These are phyloP conservation scores for Phocides pigmalion DNA, from an alignment of 1,140 invertebrate species.

Conservation along the genomic window DNA sequence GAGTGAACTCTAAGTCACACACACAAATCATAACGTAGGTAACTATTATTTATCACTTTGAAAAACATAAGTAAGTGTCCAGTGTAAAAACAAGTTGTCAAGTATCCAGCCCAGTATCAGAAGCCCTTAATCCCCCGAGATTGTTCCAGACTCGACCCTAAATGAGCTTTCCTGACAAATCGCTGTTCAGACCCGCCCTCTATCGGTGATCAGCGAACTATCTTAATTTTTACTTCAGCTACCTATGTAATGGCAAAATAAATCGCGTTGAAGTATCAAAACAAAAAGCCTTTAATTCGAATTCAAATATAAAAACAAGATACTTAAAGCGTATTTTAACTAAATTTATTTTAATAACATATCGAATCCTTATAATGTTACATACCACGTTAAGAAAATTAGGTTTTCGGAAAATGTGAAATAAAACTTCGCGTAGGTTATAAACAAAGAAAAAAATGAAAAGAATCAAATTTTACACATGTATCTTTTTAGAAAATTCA, in stretches of 20 bases:
- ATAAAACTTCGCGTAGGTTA: too few relatives aligned
- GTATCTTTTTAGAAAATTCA: too few relatives aligned
- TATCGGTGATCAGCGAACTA: slow-evolving; percentile 70
- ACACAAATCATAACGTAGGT: neutral
- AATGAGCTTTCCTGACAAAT: slow-evolving; percentile 76
- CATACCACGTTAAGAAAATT: too few relatives aligned
- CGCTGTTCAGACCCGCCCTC: slow-evolving; percentile 57
- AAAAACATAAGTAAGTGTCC: slow-evolving; percentile 1
- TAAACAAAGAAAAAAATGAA: too few relatives aligned
- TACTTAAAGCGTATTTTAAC: too few relatives aligned
- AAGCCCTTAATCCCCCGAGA: slow-evolving; percentile 67
- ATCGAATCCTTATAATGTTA: too few relatives aligned
- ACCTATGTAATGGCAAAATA: slow-evolving; percentile 2
- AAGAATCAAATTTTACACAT: too few relatives aligned
- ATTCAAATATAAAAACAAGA: too few relatives aligned
- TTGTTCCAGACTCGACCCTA: slow-evolving; percentile 62
- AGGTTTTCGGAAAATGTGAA: too few relatives aligned
- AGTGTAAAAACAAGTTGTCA: slow-evolving; percentile 16
- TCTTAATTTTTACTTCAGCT: slow-evolving; percentile 47
- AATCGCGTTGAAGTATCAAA: neutral
- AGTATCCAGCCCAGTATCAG: slow-evolving; percentile 54
- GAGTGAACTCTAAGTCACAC: too few relatives aligned
- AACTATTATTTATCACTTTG: neutral
- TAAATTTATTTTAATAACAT: too few relatives aligned
- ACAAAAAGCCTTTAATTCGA: neutral